Evolutionary conservation across 2,113 vertebrate species (phyloP).

Genomic region (Silurus meridionalis): DNA sequence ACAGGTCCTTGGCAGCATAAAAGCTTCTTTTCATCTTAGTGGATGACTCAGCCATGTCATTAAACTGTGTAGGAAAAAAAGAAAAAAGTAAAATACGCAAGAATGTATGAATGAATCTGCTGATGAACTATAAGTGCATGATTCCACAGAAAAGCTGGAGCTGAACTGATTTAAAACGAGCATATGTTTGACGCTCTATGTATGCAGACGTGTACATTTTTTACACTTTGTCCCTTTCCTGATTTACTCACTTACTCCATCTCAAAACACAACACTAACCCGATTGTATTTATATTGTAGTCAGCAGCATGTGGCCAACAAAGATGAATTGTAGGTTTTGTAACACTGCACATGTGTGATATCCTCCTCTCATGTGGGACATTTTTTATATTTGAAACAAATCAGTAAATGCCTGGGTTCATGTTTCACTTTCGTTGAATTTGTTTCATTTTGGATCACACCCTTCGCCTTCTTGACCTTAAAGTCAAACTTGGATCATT

Average conservation of each 20-base stretch:
- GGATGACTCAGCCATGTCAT: slow-evolving; percentile 76
- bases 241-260: slow-evolving; percentile 17
- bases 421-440: background rate
- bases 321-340: background rate
- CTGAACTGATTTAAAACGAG: slow-evolving; percentile 9
- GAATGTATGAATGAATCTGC: slow-evolving; percentile 34
- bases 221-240: slow-evolving; percentile 14
- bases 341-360: background rate
- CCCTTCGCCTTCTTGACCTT: background rate
- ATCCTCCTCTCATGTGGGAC: background rate
- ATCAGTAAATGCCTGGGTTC: background rate
- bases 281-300: background rate
- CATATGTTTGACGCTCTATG: background rate
- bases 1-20: slow-evolving; percentile 94
- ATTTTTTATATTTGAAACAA: background rate
- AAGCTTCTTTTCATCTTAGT: slow-evolving; percentile 97
- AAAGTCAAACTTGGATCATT: background rate
- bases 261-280: background rate
- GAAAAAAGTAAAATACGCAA: background rate
- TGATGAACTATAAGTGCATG: background rate
- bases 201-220: slow-evolving; percentile 35
- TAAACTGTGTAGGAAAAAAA: slow-evolving; percentile 50
- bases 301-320: background rate
- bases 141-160: slow-evolving; percentile 9
- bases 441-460: background rate